phyloP scores from a whole-genome alignment of 2,888 invertebrate genomes.

The Ennomos quercinarius region DNA sequence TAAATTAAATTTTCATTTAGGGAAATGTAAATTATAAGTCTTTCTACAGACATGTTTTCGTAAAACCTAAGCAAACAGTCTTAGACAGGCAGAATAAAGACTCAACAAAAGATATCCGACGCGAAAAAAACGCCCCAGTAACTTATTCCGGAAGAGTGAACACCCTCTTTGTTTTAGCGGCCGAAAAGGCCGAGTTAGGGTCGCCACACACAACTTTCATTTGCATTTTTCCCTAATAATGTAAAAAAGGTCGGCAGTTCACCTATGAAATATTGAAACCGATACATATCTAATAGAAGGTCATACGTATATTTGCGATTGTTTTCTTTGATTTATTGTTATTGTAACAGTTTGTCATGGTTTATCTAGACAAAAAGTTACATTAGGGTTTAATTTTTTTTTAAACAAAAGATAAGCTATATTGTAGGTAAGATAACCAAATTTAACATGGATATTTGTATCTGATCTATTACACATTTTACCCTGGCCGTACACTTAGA shows the following conservation, averaged over 20 bases:
- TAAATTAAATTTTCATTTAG: neutral
- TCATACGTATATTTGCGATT: conserved; percentile 4
- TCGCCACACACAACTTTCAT: conserved; percentile 46
- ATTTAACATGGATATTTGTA: too few relatives aligned
- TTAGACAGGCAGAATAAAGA: conserved; percentile 32
- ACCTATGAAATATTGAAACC: conserved; percentile 24
- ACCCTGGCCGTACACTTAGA: too few relatives aligned
- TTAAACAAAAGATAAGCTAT: too few relatives aligned
- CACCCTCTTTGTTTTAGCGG: conserved; percentile 49
- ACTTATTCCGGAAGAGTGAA: conserved; percentile 53
- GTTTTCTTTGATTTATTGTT: conserved; percentile 20
- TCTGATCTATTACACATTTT: too few relatives aligned
- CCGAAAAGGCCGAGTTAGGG: conserved; percentile 44
- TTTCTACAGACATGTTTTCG: conserved; percentile 24
- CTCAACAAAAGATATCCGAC: conserved; percentile 45
- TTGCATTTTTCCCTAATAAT: conserved; percentile 43
- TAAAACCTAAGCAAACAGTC: conserved; percentile 27
- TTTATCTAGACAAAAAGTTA: too few relatives aligned
- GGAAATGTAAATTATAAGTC: conserved; percentile 4
- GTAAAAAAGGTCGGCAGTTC: conserved; percentile 29
- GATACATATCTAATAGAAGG: conserved; percentile 35
- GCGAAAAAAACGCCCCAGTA: conserved; percentile 49
- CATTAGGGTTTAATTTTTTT: too few relatives aligned
- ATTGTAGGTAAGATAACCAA: too few relatives aligned
- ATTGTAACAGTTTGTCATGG: neutral